A percentile compares a stretch with the other conserved stretches of the same genome.
Evolutionary conservation across 1,140 invertebrate species (phyloP).

Genomic region (Danaus plexippus): DNA sequence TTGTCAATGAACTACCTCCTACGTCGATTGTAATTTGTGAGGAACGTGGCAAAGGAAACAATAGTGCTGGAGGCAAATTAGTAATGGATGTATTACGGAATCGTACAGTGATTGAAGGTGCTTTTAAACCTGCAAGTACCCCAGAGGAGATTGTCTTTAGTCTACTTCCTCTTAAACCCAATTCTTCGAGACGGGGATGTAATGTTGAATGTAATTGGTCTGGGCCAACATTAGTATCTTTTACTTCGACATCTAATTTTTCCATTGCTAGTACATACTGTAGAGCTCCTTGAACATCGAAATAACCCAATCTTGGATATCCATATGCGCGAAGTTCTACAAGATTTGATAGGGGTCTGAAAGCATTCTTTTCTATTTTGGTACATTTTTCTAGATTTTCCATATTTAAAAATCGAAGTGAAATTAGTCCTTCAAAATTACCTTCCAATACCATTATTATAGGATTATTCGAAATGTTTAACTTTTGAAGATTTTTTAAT

Average conservation of each 20-base stretch:
- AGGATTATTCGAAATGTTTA: conserved; percentile 87
- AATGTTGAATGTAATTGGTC: conserved; percentile 85
- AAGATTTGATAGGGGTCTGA: conserved; percentile 80
- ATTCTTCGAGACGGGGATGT: conserved; percentile 82
- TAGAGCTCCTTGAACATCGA: conserved; percentile 86
- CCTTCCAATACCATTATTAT: conserved; percentile 79
- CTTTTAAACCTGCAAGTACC: conserved; percentile 85
- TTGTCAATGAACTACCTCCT: conserved; percentile 82
- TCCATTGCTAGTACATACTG: conserved; percentile 79
- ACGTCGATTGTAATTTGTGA: conserved; percentile 85
- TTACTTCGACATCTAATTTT: conserved; percentile 87
- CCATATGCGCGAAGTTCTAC: conserved; percentile 79
- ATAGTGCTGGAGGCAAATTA: conserved; percentile 81
- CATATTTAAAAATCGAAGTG: conserved; percentile 78
- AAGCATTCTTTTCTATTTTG: conserved; percentile 87
- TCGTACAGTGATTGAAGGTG: conserved; percentile 77
- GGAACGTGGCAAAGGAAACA: conserved; percentile 91
- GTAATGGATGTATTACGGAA: conserved; percentile 86
- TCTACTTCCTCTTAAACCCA: conserved; percentile 82
- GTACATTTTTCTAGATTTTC: conserved; percentile 78
- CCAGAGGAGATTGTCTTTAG: conserved; percentile 86
- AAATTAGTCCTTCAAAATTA: conserved; percentile 80
- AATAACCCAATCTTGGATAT: conserved; percentile 84
- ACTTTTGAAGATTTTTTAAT: conserved; percentile 76
- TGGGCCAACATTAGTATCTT: conserved; percentile 84